phyloP scores from a whole-genome alignment of 2,888 invertebrate genomes.

The Sesia apiformis region DNA sequence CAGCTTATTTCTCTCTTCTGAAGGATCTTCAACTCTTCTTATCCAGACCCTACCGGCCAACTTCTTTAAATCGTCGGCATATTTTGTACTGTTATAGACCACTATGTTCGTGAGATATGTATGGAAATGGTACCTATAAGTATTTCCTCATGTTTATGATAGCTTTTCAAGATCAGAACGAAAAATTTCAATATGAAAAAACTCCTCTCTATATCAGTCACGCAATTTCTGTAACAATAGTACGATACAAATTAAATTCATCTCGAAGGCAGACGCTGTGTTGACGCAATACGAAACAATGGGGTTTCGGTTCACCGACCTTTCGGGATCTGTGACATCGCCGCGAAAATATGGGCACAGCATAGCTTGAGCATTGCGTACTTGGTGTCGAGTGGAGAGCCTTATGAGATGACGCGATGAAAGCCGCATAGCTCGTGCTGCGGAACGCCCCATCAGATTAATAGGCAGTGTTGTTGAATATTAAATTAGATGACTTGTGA shows the following conservation, averaged over 20 bases:
- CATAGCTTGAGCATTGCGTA: slow-evolving; percentile 35
- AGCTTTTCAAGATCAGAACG: too few relatives aligned
- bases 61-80: too few relatives aligned
- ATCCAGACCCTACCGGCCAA: too few relatives aligned
- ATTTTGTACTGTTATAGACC: too few relatives aligned
- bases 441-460: slow-evolving; percentile 57
- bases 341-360: slow-evolving; percentile 62
- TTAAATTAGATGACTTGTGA: slow-evolving; percentile 42
- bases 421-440: slow-evolving; percentile 52
- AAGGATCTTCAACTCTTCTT: too few relatives aligned
- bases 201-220: slow-evolving; percentile 34
- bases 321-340: slow-evolving; percentile 67
- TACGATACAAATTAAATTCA: slow-evolving; percentile 58
- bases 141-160: too few relatives aligned
- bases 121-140: too few relatives aligned
- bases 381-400: slow-evolving; percentile 3
- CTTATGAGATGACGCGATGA: slow-evolving; percentile 46
- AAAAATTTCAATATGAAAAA: neutral
- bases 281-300: slow-evolving; percentile 70
- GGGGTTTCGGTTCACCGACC: slow-evolving; percentile 65
- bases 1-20: too few relatives aligned
- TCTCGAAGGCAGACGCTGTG: slow-evolving; percentile 56
- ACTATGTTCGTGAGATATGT: too few relatives aligned
- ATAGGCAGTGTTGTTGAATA: slow-evolving; percentile 52
- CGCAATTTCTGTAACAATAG: slow-evolving; percentile 53